Conservation (phyloP, 2,888 invertebrate species). For the Morpho helenor region DNA sequence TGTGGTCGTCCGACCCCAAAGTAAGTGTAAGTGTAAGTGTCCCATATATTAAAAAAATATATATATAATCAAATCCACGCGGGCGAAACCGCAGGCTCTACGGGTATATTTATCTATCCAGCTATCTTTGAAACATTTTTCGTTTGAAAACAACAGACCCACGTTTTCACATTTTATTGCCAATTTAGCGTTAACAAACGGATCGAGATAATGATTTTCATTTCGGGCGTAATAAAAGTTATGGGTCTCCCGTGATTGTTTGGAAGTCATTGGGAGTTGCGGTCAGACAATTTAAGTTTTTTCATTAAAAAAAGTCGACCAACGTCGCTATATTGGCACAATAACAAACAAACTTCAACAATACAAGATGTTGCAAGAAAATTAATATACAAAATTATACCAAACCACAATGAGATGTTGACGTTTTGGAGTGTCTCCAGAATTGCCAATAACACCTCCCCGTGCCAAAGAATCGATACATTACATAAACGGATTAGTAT, state of each 20-base stretch:
- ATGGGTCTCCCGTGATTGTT: constrained; percentile 8
- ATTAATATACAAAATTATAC: constrained; percentile 13
- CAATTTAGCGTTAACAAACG: constrained; percentile 8
- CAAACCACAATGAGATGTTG: neutral
- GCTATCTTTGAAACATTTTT: no score
- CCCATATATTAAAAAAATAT: no score
- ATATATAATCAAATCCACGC: no score
- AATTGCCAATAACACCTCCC: no score
- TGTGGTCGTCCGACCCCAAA: no score
- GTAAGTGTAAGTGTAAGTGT: no score
- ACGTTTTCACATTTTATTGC: constrained; percentile 7
- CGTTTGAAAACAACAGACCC: neutral
- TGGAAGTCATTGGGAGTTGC: constrained; percentile 15
- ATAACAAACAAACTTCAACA: constrained; percentile 17
- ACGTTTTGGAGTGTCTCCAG: neutral
- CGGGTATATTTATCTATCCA: no score
- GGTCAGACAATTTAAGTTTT: constrained; percentile 26
- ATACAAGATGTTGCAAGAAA: constrained; percentile 17
- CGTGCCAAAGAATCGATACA: no score
- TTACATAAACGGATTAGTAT: no score
- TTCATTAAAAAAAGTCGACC: constrained; percentile 22
- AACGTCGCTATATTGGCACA: constrained; percentile 20
- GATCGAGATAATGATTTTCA: constrained; percentile 5
- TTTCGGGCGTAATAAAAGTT: constrained; percentile 19
- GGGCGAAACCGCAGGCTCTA: no score